A percentile compares a stretch with the other conserved stretches of the same genome.
Evolutionary conservation across 2,113 vertebrate species (phyloP).

Genomic region (Actenoides hombroni): DNA sequence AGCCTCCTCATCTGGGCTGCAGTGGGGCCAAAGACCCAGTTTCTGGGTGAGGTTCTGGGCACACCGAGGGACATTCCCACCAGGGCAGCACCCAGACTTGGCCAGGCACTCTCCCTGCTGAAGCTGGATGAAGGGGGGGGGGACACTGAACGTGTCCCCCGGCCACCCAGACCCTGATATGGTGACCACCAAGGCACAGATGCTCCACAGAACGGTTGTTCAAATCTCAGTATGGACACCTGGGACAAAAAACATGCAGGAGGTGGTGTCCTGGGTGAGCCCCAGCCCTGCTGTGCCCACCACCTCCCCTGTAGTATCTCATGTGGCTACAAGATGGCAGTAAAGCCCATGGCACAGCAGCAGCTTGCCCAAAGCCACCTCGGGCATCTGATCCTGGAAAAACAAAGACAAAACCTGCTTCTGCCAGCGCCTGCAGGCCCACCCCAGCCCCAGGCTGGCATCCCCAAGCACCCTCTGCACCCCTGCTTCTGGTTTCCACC

Average conservation of each 20-base stretch:
- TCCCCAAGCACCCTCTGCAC: not conserved
- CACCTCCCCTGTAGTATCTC: not conserved
- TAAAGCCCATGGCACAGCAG: not conserved
- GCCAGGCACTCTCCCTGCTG: accelerated
- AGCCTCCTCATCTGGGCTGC: not conserved
- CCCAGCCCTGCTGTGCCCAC: not conserved
- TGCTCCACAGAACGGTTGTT: accelerated
- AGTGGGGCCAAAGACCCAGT: not conserved
- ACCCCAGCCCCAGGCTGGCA: accelerated
- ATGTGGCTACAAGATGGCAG: conserved; percentile 27
- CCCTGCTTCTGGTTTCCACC: not conserved
- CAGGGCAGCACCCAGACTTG: not conserved
- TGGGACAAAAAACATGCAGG: not conserved
- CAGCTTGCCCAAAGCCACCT: not conserved
- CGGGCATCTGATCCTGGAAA: not conserved
- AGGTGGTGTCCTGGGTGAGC: not conserved
- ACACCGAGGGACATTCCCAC: no score
- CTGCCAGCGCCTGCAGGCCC: not conserved
- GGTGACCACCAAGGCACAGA: accelerated
- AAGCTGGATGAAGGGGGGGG: not conserved
- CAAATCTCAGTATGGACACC: not conserved
- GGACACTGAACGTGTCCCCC: not conserved
- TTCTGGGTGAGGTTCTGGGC: accelerated
- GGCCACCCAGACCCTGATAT: accelerated
- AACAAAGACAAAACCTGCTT: not conserved